Conservation (phyloP, 2,888 invertebrate genomes). For the Drosophila testacea region DNA sequence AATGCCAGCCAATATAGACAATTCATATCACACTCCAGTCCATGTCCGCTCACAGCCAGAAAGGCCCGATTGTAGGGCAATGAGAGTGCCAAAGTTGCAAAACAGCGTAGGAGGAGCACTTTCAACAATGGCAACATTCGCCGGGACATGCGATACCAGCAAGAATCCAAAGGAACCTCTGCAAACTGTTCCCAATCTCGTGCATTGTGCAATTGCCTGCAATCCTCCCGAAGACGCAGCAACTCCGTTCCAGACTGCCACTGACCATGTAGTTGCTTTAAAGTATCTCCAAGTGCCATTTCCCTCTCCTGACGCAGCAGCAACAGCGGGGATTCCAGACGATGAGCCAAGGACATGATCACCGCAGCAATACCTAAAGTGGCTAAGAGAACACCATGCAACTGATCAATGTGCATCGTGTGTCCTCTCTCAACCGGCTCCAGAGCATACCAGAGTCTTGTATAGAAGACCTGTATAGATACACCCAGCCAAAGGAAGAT, state of each 20-base stretch:
- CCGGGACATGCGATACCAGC: slow-evolving; percentile 35
- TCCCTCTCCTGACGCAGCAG: slow-evolving; percentile 76
- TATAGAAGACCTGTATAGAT: slow-evolving; percentile 76
- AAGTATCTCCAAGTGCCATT: slow-evolving; percentile 59
- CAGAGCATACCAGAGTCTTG: slow-evolving; percentile 74
- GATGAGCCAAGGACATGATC: slow-evolving; percentile 65
- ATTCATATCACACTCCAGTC: slow-evolving; percentile 76
- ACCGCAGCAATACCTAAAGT: slow-evolving; percentile 75
- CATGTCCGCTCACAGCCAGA: slow-evolving; percentile 73
- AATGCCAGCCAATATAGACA: slow-evolving; percentile 77
- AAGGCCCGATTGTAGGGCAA: slow-evolving; percentile 81
- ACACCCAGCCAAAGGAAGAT: slow-evolving; percentile 83
- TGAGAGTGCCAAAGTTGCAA: slow-evolving; percentile 74
- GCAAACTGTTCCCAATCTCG: slow-evolving; percentile 66
- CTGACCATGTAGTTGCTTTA: slow-evolving; percentile 65
- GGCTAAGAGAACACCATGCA: slow-evolving; percentile 78
- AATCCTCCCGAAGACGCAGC: slow-evolving; percentile 73
- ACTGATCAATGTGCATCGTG: slow-evolving; percentile 80
- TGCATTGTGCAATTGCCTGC: slow-evolving; percentile 68
- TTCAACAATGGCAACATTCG: slow-evolving; percentile 70
- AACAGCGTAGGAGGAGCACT: slow-evolving; percentile 73
- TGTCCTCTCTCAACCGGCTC: slow-evolving; percentile 62
- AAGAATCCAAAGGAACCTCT: slow-evolving; percentile 49
- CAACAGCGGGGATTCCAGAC: slow-evolving; percentile 76
- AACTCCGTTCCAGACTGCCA: slow-evolving; percentile 63